Base-by-base conservation (phyloP, 2,113 vertebrate genomes). In the Phocoena sinus region DNA sequence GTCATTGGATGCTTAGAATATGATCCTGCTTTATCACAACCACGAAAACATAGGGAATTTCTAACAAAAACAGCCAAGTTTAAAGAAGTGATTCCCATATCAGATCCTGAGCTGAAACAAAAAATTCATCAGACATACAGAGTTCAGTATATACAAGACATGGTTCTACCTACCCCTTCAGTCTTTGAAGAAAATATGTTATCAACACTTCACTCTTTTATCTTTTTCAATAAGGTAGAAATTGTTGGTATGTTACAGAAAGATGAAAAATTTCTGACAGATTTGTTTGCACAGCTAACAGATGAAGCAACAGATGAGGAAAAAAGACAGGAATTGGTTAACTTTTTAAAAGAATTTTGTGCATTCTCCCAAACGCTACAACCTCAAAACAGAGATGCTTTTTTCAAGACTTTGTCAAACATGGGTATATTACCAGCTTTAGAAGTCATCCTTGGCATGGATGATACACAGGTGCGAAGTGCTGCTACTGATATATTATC, bases 201-300 rank as follows among this genome's bases (percentile, higher is more conserved):
- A 92, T 99, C 99, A 98, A 99, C 99, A 70, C 99, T 99, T 99
- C 99, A 99, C 99, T 99, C 99, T 97, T 99, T 99, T 99, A 99
- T 99, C 98, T 99, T 99, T 99, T 99, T 99, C 99, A 99, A 99
- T 99, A 99, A 99, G 98, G 99, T 99, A 99, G 99, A 99, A 99
- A 99, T 99, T 98, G 99, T 99, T 98, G 99, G 99, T 98, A 99
- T 99, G 99, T 99, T 99, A 97, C 99, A 99, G 99, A 99, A 99
- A 56, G 99, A 99, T 98, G 99, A 99, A 99, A 99, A 99, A 98
- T 99, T 99, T 99, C 98, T 99, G 98, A 99, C 99, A 97, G 99
- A 99, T 98, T 99, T 99, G 97, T 99, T 99, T 99, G 99, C 99
- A 99, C 99, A 99, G 98, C 99, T 99, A 98, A 99, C 99, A 97